These are phyloP conservation scores for Lacerta bilineata DNA, from an alignment of 2,797 vertebrate genomes.

Conservation along the genomic window DNA sequence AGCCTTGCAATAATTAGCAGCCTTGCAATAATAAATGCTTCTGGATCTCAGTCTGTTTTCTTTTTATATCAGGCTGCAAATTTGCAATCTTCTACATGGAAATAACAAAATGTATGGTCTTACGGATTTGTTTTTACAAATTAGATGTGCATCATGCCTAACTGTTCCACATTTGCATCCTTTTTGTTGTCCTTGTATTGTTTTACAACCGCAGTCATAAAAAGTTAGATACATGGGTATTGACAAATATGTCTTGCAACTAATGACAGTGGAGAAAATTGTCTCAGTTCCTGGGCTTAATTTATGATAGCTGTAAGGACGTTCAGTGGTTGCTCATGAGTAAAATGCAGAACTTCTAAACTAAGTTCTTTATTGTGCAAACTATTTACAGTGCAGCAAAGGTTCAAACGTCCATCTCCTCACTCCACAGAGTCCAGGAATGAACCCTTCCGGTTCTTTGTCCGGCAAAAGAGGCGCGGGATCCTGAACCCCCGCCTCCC, in stretches of 20 bases:
- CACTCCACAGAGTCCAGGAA: too few species aligned
- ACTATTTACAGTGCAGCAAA: too few species aligned
- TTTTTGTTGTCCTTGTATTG: background rate
- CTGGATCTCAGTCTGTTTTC: background rate
- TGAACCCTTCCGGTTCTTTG: too few species aligned
- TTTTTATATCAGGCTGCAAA: background rate
- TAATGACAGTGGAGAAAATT: background rate
- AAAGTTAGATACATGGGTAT: background rate
- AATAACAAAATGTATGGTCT: background rate
- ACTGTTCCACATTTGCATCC: background rate
- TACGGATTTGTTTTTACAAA: background rate
- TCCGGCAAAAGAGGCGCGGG: too few species aligned
- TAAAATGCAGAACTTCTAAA: too few species aligned
- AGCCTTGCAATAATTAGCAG: too few species aligned
- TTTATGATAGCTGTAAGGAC: too few species aligned
- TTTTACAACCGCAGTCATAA: background rate
- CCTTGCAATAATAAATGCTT: background rate
- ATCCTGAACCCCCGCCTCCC: too few species aligned
- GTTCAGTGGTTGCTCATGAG: too few species aligned
- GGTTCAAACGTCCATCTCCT: too few species aligned
- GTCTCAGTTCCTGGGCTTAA: background rate
- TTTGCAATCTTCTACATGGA: background rate
- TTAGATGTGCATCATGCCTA: too few species aligned
- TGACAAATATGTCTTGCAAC: background rate
- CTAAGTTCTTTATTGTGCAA: too few species aligned